These are phyloP conservation scores for Galaxias olidus DNA, from an alignment of 2,797 vertebrate genomes.

Conservation along the genomic window DNA sequence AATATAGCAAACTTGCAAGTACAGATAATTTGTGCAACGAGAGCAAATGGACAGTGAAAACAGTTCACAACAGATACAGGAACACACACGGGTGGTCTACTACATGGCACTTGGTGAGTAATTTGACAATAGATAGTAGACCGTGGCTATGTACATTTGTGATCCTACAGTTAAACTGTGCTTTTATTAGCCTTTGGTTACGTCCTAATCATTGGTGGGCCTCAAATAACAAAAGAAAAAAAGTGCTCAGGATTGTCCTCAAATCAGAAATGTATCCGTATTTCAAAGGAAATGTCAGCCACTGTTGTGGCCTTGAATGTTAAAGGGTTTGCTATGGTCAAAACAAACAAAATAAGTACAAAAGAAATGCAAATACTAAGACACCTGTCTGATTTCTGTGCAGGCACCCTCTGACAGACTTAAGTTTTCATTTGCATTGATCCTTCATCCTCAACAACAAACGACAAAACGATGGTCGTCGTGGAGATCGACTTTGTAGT, in stretches of 20 bases:
- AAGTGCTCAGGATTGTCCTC: constrained; percentile 69
- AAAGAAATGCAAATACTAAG: constrained; percentile 49
- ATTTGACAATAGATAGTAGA: constrained; percentile 32
- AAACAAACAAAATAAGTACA: constrained; percentile 16
- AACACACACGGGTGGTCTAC: constrained; percentile 39
- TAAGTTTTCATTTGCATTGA: too few species aligned
- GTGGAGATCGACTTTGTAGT: constrained; percentile 31
- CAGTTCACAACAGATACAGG: constrained; percentile 24
- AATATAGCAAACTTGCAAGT: constrained; percentile 39
- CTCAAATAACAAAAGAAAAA: constrained; percentile 38
- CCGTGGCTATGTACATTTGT: constrained; percentile 39
- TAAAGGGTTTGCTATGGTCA: constrained; percentile 45
- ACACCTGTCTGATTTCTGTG: constrained; percentile 29
- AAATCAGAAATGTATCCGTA: constrained; percentile 44
- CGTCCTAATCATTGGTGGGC: constrained; percentile 26
- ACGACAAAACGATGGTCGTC: background rate
- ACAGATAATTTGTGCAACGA: constrained; percentile 67
- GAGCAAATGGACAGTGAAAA: constrained; percentile 49
- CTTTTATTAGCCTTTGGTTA: constrained; percentile 50
- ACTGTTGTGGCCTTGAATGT: constrained; percentile 35
- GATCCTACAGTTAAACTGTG: constrained; percentile 36
- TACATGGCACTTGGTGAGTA: constrained; percentile 53
- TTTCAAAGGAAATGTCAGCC: constrained; percentile 35
- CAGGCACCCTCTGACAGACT: constrained; percentile 5
- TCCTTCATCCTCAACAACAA: too few species aligned